Evolutionary conservation across 2,888 invertebrate genomes (phyloP).

Genomic region (Nowickia ferox): DNA sequence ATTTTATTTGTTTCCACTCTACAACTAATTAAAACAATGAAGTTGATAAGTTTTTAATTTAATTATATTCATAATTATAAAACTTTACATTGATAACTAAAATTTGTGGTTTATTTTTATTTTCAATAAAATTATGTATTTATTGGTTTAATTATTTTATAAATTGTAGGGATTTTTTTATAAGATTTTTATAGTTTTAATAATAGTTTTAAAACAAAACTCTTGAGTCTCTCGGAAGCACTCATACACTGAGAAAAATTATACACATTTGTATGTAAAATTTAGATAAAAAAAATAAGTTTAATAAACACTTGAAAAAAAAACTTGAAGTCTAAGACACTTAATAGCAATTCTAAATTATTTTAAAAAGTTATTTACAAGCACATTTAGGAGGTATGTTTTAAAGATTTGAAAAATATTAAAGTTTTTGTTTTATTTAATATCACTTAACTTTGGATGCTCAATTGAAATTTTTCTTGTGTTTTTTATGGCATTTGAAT

Average conservation of each 20-base stretch:
- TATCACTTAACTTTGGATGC: conserved; percentile 71
- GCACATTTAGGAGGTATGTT: conserved; percentile 29
- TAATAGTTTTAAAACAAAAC: conserved; percentile 67
- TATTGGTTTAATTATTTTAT: conserved; percentile 49
- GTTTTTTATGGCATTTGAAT: conserved; percentile 63
- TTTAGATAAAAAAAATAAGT: conserved; percentile 19
- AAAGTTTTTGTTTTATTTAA: conserved; percentile 57
- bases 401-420: conserved; percentile 35
- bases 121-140: conserved; percentile 35
- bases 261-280: conserved; percentile 41
- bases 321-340: conserved; percentile 72
- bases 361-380: conserved; percentile 50
- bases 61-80: conserved; percentile 30
- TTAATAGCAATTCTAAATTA: conserved; percentile 51
- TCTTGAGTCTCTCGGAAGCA: conserved; percentile 75
- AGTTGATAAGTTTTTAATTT: conserved; percentile 46
- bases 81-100: conserved; percentile 38
- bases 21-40: conserved; percentile 61
- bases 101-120: conserved; percentile 35
- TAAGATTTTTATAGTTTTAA: conserved; percentile 43
- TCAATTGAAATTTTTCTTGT: conserved; percentile 55
- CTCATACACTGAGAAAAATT: conserved; percentile 70
- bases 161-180: conserved; percentile 37
- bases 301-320: conserved; percentile 49
- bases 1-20: conserved; percentile 25